Conservation (phyloP, 2,888 invertebrate genomes). For the Macaria liturata region DNA sequence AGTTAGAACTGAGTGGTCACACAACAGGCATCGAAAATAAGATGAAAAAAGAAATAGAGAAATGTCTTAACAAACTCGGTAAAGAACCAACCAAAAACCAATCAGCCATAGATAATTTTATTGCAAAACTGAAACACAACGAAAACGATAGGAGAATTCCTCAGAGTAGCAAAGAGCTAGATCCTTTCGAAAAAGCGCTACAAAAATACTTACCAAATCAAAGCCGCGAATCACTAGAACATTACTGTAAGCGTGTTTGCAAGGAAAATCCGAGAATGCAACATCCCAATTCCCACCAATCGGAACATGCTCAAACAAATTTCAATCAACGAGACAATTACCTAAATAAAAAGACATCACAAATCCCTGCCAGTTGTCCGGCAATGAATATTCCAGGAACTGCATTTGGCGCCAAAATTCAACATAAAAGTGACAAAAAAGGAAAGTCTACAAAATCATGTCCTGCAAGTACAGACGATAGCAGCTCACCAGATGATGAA, state of each 20-base stretch:
- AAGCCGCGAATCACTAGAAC: not conserved
- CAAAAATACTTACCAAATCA: not conserved
- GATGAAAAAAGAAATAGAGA: conserved; percentile 52
- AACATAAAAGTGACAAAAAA: too few species aligned
- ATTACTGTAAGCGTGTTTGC: not conserved
- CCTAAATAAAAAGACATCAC: too few species aligned
- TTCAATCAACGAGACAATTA: too few species aligned
- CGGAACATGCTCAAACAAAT: too few species aligned
- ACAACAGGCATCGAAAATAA: conserved; percentile 40
- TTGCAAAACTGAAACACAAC: conserved; percentile 44
- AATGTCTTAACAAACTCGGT: conserved; percentile 46
- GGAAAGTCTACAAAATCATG: too few species aligned
- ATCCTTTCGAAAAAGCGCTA: too few species aligned
- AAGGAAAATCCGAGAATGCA: too few species aligned
- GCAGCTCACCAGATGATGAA: not conserved
- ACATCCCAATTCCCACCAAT: too few species aligned
- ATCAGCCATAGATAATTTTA: conserved; percentile 43
- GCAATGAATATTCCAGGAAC: too few species aligned
- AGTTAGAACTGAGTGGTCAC: conserved; percentile 51
- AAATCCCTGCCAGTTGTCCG: too few species aligned
- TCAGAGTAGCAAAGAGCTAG: not conserved
- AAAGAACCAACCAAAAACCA: conserved; percentile 31
- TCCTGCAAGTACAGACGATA: not conserved
- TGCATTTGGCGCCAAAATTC: too few species aligned
- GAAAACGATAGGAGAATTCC: conserved; percentile 41